Base-by-base conservation (phyloP, 1,140 invertebrate species). In the Branchinecta lindahli region DNA sequence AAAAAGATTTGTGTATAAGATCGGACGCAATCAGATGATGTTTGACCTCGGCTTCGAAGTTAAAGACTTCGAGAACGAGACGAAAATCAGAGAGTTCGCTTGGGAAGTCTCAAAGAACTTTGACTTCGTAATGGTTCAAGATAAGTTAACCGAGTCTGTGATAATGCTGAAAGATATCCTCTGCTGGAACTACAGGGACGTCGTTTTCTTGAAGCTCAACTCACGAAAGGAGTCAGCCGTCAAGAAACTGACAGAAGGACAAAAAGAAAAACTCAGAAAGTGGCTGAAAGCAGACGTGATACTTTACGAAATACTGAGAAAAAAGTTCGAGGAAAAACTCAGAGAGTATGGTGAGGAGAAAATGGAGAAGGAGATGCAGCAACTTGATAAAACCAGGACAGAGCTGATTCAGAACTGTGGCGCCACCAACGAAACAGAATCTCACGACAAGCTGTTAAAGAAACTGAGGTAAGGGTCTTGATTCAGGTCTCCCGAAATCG, bases 111-210 rank as follows among this genome's bases (percentile, higher is more conserved):
- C 82, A 12, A 72, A 69, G n/a, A 73, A 79, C 44, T 84, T 84
- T 73, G 76, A 81, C 70, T 74, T 84, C 8, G 78, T 84, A 20
- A 78, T 84, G 78, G 79, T 84, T 33, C 75, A 80, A 0, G 83
- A 84, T 72, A 77, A 79, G 72, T 80, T 84, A 74, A 81, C 83
- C 69, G 81, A 82, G 72, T 84, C 82, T 3, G 72, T 84, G 12
- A 76, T 84, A 47, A 74, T 84, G 10, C 74, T 84, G 46, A 76
- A 75, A 46, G 73, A 82, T 68, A 70, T 80, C 8, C 76, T 84
- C 46, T 81, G 80, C 70, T 84, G 83, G 83, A 74, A 77, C 20
- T 70, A 80, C 8, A 76, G 79, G 66, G 78, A 83, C 71, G 74
- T 84, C 7, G 70, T 81, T 0, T 79, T 77, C 69, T 73, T 82